Base-by-base conservation (phyloP, 2,113 vertebrate genomes). In the Plectropomus leopardus region DNA sequence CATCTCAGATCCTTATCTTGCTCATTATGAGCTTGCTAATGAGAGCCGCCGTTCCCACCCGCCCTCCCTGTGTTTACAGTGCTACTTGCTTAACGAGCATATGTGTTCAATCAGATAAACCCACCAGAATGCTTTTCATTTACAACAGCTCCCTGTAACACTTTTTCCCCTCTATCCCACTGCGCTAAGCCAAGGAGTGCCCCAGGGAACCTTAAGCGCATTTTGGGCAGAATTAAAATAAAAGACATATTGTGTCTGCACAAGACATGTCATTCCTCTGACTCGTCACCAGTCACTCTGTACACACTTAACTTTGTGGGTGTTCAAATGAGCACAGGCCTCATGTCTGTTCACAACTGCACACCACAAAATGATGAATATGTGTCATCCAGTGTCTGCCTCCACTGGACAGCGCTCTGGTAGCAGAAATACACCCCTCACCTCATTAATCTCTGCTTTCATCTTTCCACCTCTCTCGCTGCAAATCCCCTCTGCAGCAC, bases 81-180 rank as follows among this genome's bases (percentile, higher is more conserved):
- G 69, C 76, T 87, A 89, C 83, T 88, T 80, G 61, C 79, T 83
- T 92, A 86, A 92, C 42, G 44, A 92, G 80, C 90, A 92, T 87
- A 85, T 92, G 92, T 70, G 86, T 90, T 82, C 72, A 91, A 93
- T 92, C 87, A 91, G 82, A 91, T 88, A 86, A 92, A 91, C 79
- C 67, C 69, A 82, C 30, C 74, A 89, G 66, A 88, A 88, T 76
- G 78, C 75, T 78, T 88, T 85, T 88, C 75, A 86, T 89, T 90
- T 85, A 40, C 36, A 40, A 40, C 36, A 83, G 75, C 58, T 88
- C 70, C 65, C 55, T 64, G 3, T 70, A 76, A 92, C 68, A 40
- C 50, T 24, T 5, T 54, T 36, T 28, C 28, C 44, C 53, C 11
- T 13, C 30, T 45, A 78, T 76, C 17, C 57, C 54, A 86, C 44